Evolutionary conservation across 53 echinoderm and acorn worm genomes (phyloP), one percentile per base, ranked within the genome.

Genomic region (Hippasteria phrygiana): DNA sequence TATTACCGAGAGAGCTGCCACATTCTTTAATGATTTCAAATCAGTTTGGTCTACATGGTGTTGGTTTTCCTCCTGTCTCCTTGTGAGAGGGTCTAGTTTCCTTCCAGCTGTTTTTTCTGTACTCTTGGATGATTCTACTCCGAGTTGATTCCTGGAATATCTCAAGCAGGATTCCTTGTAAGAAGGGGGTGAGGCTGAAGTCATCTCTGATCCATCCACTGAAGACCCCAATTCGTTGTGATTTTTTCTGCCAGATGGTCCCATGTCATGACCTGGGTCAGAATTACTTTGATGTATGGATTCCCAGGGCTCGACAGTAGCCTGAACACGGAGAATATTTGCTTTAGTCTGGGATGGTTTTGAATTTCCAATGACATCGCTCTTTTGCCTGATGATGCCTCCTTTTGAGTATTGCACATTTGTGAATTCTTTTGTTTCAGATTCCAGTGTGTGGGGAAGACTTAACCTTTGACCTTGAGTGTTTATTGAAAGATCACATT

Each of bases 151-250:
- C 50, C 51, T 71, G 5, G 69, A 70, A 9, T 64, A 71, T 51
- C 51, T 85, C 17, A 71, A 34, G 35, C 85, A 85, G 8, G 54
- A 53, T 38, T 85, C 70, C 53, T 37, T 13, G 35, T 85, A 85
- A n/a, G 85, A 85, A n/a, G 85, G 85, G n/a, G 71, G 85, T 22
- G 71, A 51, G 38, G 71, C 7, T 6, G 18, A 7, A 48, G 14
- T 69, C 81, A 32, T 81, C 33, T 33, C 48, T 36, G 47, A 27
- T 7, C 18, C 69, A 3, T 83, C 69, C 11, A 12, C 51, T 17
- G 37, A 64, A 51, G 85, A 32, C 18, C 38, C 9, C 6, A 32
- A 50, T 75, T 75, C 41, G 13, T 18, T 41, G 43, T 27, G 46
- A 46, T 27, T 17, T 18, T 20, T 66, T 37, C 41, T 35, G 29